A percentile compares a stretch with the other conserved stretches of the same genome.
Evolutionary conservation across 2,888 invertebrate genomes (phyloP).

Genomic region (Thymelicus acteon): DNA sequence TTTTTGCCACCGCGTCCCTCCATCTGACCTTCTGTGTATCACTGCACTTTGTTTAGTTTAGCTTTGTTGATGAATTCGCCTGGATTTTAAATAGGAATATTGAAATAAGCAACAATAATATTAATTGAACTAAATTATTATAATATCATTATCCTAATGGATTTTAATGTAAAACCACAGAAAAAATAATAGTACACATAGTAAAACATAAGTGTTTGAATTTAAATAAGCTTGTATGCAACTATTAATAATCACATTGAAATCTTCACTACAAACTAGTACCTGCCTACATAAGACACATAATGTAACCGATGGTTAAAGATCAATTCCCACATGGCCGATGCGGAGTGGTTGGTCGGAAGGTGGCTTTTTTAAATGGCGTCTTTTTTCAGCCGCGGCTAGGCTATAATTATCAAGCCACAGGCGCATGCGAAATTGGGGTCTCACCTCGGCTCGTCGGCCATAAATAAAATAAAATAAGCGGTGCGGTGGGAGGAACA

Average conservation of each 20-base stretch:
- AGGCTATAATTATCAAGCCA: conserved; percentile 81
- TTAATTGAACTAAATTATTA: no score
- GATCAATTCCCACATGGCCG: conserved; percentile 50
- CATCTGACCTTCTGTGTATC: conserved; percentile 66
- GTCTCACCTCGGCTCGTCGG: conserved; percentile 79
- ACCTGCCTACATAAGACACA: background rate
- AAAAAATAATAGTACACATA: no score
- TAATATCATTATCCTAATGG: no score
- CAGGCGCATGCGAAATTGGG: conserved; percentile 83
- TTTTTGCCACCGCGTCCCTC: conserved; percentile 82
- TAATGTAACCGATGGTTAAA: conserved; percentile 32
- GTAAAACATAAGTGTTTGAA: no score
- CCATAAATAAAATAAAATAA: conserved; percentile 83
- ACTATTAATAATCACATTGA: no score
- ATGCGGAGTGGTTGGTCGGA: conserved; percentile 40
- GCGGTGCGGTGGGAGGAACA: conserved; percentile 77
- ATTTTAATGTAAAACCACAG: no score
- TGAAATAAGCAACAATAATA: no score
- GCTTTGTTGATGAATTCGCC: background rate
- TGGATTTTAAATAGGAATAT: background rate
- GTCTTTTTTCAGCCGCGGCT: conserved; percentile 74
- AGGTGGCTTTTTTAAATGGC: conserved; percentile 67
- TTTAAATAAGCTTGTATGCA: no score
- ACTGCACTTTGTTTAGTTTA: conserved; percentile 44
- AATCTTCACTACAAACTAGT: no score